phyloP scores from a whole-genome alignment of 2,888 invertebrate genomes.

The Amiota minor region DNA sequence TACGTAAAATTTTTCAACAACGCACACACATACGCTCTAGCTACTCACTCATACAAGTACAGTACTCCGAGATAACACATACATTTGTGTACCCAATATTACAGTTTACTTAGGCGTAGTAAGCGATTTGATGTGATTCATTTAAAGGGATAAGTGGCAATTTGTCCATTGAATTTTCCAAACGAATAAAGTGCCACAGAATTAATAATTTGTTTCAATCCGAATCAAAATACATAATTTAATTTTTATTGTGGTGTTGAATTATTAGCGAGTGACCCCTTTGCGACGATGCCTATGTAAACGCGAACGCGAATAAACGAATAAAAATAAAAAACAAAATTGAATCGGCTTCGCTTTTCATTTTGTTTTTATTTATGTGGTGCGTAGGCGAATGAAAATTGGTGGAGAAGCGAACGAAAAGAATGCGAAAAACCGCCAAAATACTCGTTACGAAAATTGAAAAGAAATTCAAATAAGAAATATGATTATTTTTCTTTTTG shows the following conservation, averaged over 20 bases:
- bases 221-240: too few relatives aligned
- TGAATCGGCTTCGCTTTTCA: conserved; percentile 51
- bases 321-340: conserved; percentile 56
- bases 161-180: not conserved
- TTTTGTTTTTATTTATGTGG: conserved; percentile 48
- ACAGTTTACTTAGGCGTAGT: conserved; percentile 41
- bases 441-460: conserved; percentile 39
- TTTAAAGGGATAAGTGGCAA: not conserved
- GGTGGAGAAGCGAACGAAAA: conserved; percentile 44
- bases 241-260: not conserved
- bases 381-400: conserved; percentile 45
- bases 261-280: conserved; percentile 30
- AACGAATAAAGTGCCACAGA: not conserved
- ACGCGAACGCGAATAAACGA: conserved; percentile 58
- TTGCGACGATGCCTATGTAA: not conserved
- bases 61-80: conserved; percentile 54
- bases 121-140: not conserved
- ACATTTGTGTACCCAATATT: conserved; percentile 63
- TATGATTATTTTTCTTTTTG: conserved; percentile 46
- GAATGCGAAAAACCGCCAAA: conserved; percentile 60
- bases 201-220: not conserved
- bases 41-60: conserved; percentile 51
- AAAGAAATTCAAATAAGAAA: too few relatives aligned
- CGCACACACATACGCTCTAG: conserved; percentile 49
- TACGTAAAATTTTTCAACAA: too few relatives aligned